Conservation (phyloP, 2,888 invertebrate genomes). For the Phortica okadai region DNA sequence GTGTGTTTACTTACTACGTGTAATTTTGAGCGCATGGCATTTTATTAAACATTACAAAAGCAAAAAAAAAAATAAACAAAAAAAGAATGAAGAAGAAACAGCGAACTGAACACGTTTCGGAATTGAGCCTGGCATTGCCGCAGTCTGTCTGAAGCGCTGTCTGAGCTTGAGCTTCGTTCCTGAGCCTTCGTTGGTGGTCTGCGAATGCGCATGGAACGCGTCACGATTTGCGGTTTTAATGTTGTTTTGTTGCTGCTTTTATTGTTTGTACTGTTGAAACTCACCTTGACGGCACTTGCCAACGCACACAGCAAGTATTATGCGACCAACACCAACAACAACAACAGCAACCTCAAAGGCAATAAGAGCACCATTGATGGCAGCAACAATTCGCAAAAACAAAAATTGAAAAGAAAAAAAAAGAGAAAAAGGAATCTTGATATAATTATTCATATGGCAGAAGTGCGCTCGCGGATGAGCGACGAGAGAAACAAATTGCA, state of each 20-base stretch:
- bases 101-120: slow-evolving; percentile 13
- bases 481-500: slow-evolving; percentile 26
- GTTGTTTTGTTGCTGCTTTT: neutral
- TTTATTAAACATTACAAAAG: slow-evolving; percentile 7
- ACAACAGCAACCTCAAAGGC: slow-evolving; percentile 11
- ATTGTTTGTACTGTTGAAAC: neutral
- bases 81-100: neutral
- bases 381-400: slow-evolving; percentile 20
- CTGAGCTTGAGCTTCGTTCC: neutral
- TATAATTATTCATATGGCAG: slow-evolving; percentile 67
- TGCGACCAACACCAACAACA: slow-evolving; percentile 12
- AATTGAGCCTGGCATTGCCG: neutral
- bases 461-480: slow-evolving; percentile 18
- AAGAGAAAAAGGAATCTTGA: slow-evolving; percentile 57
- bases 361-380: neutral
- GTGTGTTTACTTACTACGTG: neutral
- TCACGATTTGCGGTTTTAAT: slow-evolving; percentile 29
- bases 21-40: slow-evolving; percentile 14
- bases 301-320: neutral
- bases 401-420: neutral
- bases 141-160: neutral
- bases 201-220: slow-evolving; percentile 10
- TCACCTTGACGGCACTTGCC: slow-evolving; percentile 22
- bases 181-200: slow-evolving; percentile 18
- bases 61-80: neutral